Conservation (phyloP, 2,888 invertebrate species). For the Dexiosoma caninum region DNA sequence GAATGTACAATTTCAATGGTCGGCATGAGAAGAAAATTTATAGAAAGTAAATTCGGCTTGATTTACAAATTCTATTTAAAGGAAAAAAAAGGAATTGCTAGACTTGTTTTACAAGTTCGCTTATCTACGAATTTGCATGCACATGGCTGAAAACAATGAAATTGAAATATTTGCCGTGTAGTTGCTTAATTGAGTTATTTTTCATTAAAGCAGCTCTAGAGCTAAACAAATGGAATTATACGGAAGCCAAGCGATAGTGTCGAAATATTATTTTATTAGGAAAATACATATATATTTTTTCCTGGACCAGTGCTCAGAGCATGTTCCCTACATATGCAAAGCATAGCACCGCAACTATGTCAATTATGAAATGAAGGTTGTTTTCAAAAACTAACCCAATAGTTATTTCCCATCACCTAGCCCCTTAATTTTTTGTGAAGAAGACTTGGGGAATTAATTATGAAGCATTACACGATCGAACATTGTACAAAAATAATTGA, state of each 20-base stretch:
- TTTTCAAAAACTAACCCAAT: no score
- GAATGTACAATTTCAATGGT: conserved; percentile 7
- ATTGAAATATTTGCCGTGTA: neutral
- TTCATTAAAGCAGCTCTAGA: neutral
- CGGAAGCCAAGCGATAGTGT: neutral
- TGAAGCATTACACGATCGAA: no score
- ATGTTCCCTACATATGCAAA: no score
- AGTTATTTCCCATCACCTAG: no score
- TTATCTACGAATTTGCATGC: conserved; percentile 3
- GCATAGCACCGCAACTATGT: no score
- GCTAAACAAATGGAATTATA: neutral
- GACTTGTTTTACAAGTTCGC: conserved; percentile 1
- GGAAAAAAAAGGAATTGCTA: neutral
- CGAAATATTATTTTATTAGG: no score
- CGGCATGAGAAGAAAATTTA: neutral
- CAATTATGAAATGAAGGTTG: no score
- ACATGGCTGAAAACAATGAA: neutral
- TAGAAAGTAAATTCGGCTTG: neutral
- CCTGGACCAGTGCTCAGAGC: no score
- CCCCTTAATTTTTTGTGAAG: no score
- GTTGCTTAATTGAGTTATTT: neutral
- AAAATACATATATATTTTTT: no score
- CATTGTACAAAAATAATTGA: no score
- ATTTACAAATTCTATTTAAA: neutral
- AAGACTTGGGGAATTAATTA: no score